Percentiles rank a stretch among this genome's conserved stretches.
phyloP scores from a whole-genome alignment of 35 echinoderm and acorn worm genomes.

The Lytechinus variegatus region DNA sequence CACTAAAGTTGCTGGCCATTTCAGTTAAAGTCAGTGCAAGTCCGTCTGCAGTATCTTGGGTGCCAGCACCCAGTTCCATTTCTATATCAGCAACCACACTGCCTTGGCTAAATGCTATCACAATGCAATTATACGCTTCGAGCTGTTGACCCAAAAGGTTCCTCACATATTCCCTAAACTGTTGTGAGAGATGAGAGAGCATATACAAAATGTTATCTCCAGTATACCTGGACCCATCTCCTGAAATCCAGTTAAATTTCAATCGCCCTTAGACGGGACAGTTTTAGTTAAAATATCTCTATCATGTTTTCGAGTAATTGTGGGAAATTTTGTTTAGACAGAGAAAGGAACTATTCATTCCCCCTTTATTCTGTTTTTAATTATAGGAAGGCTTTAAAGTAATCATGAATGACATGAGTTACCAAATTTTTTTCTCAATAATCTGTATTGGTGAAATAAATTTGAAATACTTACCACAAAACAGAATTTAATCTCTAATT shows the following conservation, averaged over 20 bases:
- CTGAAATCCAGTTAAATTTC: too few relatives aligned
- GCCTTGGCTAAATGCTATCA: background rate
- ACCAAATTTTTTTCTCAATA: too few relatives aligned
- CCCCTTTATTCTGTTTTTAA: too few relatives aligned
- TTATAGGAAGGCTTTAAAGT: too few relatives aligned
- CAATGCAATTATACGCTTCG: background rate
- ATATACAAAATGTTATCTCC: background rate
- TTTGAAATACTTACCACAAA: background rate
- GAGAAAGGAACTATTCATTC: too few relatives aligned
- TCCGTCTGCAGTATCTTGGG: background rate
- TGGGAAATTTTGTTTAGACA: too few relatives aligned
- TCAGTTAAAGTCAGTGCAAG: background rate
- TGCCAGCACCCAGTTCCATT: background rate
- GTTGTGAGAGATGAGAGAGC: background rate
- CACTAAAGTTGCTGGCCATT: background rate
- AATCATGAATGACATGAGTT: too few relatives aligned
- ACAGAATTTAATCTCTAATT: background rate
- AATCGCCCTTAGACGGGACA: too few relatives aligned
- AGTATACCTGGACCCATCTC: too few relatives aligned
- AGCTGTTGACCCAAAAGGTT: background rate
- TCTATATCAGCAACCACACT: background rate
- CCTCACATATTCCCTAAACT: background rate
- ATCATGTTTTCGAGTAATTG: too few relatives aligned
- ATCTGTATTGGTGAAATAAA: background rate
- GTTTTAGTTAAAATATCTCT: too few relatives aligned